phyloP scores from a whole-genome alignment of 2,797 vertebrate species.

The Naso thynnoides region DNA sequence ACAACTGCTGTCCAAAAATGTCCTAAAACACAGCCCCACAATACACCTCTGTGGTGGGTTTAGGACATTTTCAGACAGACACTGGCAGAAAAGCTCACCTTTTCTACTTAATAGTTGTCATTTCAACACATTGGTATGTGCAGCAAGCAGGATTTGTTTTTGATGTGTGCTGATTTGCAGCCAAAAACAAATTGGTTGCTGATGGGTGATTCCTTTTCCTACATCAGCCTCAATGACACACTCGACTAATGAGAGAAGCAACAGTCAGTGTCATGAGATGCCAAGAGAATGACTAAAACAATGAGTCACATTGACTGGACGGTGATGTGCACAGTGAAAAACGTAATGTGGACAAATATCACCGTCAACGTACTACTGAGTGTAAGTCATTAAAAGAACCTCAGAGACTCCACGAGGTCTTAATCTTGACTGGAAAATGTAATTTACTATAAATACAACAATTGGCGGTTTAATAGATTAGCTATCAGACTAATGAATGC shows the following conservation, averaged over 20 bases:
- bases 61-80: too few relatives aligned
- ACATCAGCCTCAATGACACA: background rate
- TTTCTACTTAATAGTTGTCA: background rate
- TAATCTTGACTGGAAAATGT: background rate
- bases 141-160: background rate
- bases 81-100: background rate
- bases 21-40: slow-evolving; percentile 17
- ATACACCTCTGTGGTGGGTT: too few relatives aligned
- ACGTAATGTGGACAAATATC: background rate
- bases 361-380: background rate
- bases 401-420: background rate
- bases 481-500: background rate
- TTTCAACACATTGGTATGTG: slow-evolving; percentile 18
- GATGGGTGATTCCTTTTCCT: background rate
- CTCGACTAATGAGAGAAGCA: slow-evolving; percentile 32
- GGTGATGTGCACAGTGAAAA: slow-evolving; percentile 1
- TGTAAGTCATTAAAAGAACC: background rate
- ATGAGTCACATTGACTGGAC: slow-evolving; percentile 42
- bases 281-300: slow-evolving; percentile 26
- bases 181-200: background rate
- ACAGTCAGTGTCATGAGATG: slow-evolving; percentile 47
- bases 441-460: background rate
- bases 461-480: background rate
- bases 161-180: slow-evolving; percentile 6
- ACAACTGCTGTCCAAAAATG: slow-evolving; percentile 27